phyloP scores from a whole-genome alignment of 2,888 invertebrate species.

The Synergus laeviventris region DNA sequence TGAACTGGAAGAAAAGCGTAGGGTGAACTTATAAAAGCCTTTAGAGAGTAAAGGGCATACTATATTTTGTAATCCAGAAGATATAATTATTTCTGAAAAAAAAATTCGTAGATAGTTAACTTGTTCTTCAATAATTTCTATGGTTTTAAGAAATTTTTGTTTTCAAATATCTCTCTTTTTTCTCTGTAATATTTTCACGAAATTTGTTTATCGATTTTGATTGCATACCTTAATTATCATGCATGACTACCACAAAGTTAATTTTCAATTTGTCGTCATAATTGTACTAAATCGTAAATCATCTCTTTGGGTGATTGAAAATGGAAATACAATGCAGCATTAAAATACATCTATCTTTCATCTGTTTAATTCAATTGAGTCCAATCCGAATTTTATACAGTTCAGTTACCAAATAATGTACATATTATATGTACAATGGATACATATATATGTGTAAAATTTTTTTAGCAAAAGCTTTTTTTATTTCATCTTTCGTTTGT shows the following conservation, averaged over 20 bases:
- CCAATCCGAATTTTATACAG: neutral
- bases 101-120: no score
- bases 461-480: no score
- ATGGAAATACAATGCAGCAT: neutral
- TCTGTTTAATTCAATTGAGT: neutral
- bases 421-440: neutral
- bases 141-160: no score
- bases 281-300: neutral
- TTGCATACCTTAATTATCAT: neutral
- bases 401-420: neutral
- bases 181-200: no score
- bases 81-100: neutral
- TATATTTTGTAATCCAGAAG: no score
- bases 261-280: conserved; percentile 24
- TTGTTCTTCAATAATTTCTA: no score
- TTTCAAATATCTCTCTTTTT: no score
- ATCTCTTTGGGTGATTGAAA: conserved; percentile 22
- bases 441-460: no score
- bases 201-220: neutral
- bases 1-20: neutral
- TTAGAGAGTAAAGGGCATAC: neutral
- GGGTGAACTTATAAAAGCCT: neutral
- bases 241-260: neutral
- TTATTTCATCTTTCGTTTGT: no score
- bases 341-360: neutral